These are phyloP conservation scores for Bagarius yarrelli DNA, from an alignment of 2,113 vertebrate genomes.

Conservation along the genomic window DNA sequence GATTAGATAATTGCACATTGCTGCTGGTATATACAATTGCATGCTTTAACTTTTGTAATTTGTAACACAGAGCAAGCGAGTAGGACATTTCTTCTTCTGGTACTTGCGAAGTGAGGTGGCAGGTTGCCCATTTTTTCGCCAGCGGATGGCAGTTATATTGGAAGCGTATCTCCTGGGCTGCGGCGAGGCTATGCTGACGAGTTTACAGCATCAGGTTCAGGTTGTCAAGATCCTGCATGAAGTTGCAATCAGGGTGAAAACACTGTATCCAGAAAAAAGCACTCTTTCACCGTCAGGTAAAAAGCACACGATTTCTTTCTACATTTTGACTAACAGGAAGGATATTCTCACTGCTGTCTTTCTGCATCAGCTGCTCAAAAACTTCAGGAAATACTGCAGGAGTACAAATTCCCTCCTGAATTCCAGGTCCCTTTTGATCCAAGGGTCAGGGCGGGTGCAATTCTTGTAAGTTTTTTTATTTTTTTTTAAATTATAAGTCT, in stretches of 20 bases:
- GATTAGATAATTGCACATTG: not conserved
- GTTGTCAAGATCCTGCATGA: constrained; percentile 64
- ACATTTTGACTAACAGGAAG: not conserved
- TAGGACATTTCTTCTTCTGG: constrained; percentile 82
- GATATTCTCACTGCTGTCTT: not conserved
- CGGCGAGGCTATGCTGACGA: constrained; percentile 66
- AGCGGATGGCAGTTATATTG: constrained; percentile 74
- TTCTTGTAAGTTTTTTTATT: constrained; percentile 62
- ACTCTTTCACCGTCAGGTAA: constrained; percentile 67
- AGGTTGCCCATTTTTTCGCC: constrained; percentile 68
- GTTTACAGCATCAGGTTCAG: constrained; percentile 69
- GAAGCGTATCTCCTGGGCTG: constrained; percentile 77
- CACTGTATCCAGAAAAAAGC: constrained; percentile 65
- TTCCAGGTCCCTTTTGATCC: constrained; percentile 77
- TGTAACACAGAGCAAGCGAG: constrained; percentile 72
- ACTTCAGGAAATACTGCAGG: constrained; percentile 67
- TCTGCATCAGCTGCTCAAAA: constrained; percentile 58
- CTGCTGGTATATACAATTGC: too few relatives aligned
- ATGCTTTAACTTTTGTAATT: not conserved
- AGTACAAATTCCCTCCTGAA: constrained; percentile 62
- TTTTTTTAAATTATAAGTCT: not conserved
- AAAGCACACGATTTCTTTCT: not conserved
- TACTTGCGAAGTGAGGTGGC: constrained; percentile 74
- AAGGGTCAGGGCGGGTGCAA: constrained; percentile 64
- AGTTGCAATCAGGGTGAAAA: constrained; percentile 64